Base-by-base conservation (phyloP, 2,113 vertebrate species). In the Alectura lathami region DNA sequence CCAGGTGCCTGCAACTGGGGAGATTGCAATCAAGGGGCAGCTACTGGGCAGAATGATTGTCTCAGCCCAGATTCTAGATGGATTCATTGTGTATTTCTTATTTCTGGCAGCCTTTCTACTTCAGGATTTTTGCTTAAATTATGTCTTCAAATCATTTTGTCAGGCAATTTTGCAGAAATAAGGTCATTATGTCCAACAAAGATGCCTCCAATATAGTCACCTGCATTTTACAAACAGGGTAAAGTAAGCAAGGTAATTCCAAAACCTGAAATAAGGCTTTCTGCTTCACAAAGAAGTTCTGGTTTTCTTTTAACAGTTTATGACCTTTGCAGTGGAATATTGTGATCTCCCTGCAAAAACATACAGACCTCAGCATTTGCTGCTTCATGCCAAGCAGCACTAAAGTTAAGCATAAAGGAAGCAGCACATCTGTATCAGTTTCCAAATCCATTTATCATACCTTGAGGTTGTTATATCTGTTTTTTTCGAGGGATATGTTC, bases 381-480 rank as follows among this genome's bases (percentile, higher is more conserved):
- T 45, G 13, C 30, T 59, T 57, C 60, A 54, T 43, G 20, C 22
- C 14, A 57, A 66, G 16, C 26, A 69, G 40, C 20, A 38, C 17
- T 73, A 34, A 74, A 15, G 24, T 69, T 70, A 66, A 75, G 11
- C 26, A 66, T 45, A 64, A 88, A 69, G 4, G 14, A 62, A 12
- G 29, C 36, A 73, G 40, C 36, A 88, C 0, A 0, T 43, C 17
- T 75, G 3, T 47, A 32, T 22, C 40, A 47, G 13, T 8, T 83
- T 84, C 24, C 6, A 47, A 54, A 80, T 86, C 40, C 20, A 84
- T 91, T 56, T 53, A 18, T 42, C 24, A 4, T 43, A 14, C 42
- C 17, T 81, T 88, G 47, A 42, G 51, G 11, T 9, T 88, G 21
- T 27, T 77, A 2, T 67, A 79, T 48, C 8, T 72, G 6, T 70